These are phyloP conservation scores for Aselliscus stoliczkanus DNA, from an alignment of 2,797 vertebrate genomes.

Conservation along the genomic window DNA sequence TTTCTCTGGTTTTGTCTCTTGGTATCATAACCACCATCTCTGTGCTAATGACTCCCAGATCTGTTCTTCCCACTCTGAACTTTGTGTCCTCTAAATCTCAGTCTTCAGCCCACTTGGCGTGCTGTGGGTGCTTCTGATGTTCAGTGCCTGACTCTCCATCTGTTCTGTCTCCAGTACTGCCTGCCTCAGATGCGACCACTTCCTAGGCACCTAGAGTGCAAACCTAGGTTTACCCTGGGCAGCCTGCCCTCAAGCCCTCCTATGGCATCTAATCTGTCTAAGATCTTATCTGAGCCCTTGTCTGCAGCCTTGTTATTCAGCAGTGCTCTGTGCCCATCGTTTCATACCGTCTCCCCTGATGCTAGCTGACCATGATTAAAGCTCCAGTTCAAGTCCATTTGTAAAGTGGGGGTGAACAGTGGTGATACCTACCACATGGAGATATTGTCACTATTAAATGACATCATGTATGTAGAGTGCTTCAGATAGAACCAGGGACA, in stretches of 20 bases:
- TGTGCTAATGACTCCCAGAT: neutral
- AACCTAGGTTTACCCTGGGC: neutral
- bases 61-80: neutral
- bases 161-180: neutral
- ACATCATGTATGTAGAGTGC: neutral
- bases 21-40: neutral
- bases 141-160: neutral
- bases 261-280: neutral
- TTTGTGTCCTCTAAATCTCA: neutral
- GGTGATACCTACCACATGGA: neutral
- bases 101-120: neutral
- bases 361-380: neutral
- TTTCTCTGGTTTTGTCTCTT: neutral
- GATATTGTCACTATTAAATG: neutral
- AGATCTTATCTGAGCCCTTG: neutral
- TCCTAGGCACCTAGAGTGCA: neutral
- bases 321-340: neutral
- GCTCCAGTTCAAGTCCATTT: neutral
- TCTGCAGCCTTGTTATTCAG: neutral
- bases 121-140: neutral
- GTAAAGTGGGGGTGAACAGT: neutral
- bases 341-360: neutral
- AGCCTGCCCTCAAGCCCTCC: fast-evolving
- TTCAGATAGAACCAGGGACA: neutral
- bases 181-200: neutral